A percentile compares a stretch with the other conserved stretches of the same genome.
Conservation (phyloP, 1,140 invertebrate genomes). For the Drosophila subpulchrella region DNA sequence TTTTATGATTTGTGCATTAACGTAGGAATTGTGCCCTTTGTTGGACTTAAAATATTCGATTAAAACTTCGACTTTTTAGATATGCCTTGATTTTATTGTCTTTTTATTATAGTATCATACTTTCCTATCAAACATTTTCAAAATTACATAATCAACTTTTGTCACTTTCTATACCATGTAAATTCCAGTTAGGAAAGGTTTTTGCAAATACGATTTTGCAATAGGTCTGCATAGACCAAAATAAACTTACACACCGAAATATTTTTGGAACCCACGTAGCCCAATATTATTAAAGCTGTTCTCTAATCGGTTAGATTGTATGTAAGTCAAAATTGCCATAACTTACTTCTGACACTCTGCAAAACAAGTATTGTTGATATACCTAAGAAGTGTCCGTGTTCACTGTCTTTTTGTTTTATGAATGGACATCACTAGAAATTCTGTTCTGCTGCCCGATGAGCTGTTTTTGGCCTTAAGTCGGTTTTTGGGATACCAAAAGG, state of each 20-base stretch:
- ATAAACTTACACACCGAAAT: background rate
- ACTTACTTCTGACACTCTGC: background rate
- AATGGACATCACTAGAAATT: slow-evolving; percentile 22
- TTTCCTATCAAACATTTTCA: background rate
- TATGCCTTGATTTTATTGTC: background rate
- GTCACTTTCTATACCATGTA: slow-evolving; percentile 32
- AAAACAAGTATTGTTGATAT: background rate
- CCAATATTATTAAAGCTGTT: background rate
- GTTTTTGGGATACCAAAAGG: slow-evolving; percentile 10
- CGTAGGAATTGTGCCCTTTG: too few species aligned
- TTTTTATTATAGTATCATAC: background rate
- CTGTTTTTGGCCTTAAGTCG: slow-evolving; percentile 27
- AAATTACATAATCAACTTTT: background rate
- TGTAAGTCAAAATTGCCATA: background rate
- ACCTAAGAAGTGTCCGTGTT: background rate
- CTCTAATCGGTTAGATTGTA: background rate
- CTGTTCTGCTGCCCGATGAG: slow-evolving; percentile 48
- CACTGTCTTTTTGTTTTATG: background rate
- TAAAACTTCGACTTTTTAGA: background rate
- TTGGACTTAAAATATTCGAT: too few species aligned
- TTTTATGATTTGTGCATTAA: too few species aligned
- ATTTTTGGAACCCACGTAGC: background rate
- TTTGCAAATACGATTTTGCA: slow-evolving; percentile 31
- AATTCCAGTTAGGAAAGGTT: slow-evolving; percentile 7
- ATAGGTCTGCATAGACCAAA: background rate